phyloP scores from a whole-genome alignment of 1,140 invertebrate species.

The Sogatella furcifera region DNA sequence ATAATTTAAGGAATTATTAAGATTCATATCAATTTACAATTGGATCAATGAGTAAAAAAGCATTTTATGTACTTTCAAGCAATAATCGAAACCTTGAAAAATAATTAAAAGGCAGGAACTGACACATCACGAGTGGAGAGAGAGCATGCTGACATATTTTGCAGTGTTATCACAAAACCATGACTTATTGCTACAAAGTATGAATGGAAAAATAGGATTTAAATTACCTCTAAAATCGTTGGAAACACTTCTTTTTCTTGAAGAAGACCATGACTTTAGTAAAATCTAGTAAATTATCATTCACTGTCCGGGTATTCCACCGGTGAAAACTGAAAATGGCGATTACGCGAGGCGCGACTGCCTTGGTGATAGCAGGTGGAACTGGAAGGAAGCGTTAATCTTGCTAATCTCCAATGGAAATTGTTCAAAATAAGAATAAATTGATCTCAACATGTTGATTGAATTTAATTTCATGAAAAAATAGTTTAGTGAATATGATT shows the following conservation, averaged over 20 bases:
- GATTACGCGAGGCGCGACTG: background rate
- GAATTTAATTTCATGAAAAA: too few species aligned
- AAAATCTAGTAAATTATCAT: background rate
- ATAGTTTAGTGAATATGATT: too few species aligned
- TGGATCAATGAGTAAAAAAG: background rate
- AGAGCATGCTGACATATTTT: background rate
- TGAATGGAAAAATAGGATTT: background rate
- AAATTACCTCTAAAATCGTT: background rate
- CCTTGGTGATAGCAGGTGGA: background rate
- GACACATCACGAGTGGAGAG: background rate
- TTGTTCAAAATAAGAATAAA: too few species aligned
- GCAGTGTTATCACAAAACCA: background rate
- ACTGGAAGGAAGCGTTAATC: background rate
- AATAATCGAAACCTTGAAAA: background rate
- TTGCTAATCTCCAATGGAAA: too few species aligned
- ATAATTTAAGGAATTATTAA: background rate
- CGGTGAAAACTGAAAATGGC: slow-evolving; percentile 2
- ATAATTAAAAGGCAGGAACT: background rate
- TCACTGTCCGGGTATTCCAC: background rate
- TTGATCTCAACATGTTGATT: too few species aligned
- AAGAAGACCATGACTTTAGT: background rate
- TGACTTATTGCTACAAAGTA: background rate
- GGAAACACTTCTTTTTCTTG: background rate
- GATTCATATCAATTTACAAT: background rate
- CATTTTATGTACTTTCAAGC: background rate